Percentiles rank a stretch among this genome's conserved stretches.
Conservation (phyloP, 2,797 vertebrate genomes). For the Gymnocypris eckloni region DNA sequence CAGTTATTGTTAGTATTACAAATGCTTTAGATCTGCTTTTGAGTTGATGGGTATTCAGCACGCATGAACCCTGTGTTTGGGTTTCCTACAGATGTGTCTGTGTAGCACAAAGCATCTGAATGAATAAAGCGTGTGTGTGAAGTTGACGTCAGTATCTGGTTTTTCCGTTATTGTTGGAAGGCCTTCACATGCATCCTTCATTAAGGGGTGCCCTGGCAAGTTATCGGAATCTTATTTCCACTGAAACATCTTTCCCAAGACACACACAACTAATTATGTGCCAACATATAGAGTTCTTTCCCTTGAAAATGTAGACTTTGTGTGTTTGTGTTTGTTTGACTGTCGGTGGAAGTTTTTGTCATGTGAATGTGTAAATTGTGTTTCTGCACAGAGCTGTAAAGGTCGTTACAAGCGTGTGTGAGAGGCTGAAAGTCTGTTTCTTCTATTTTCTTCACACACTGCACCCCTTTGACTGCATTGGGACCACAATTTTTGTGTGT, state of each 20-base stretch:
- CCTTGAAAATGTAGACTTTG: not conserved
- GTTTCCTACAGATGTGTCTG: slow-evolving; percentile 4
- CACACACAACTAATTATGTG: not conserved
- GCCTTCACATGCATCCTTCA: slow-evolving; percentile 35
- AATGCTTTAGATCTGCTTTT: slow-evolving; percentile 7
- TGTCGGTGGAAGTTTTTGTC: slow-evolving; percentile 9
- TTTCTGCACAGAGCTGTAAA: slow-evolving; percentile 11
- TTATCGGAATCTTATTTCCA: slow-evolving; percentile 19
- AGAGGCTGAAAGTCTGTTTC: slow-evolving; percentile 21
- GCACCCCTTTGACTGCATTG: slow-evolving; percentile 1
- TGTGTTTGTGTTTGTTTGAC: slow-evolving; percentile 10
- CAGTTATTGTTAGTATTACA: not conserved
- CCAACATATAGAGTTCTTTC: not conserved
- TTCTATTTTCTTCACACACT: slow-evolving; percentile 22
- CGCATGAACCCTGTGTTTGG: slow-evolving; percentile 4
- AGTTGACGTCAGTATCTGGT: slow-evolving; percentile 51
- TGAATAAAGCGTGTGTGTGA: not conserved
- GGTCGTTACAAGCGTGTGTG: not conserved
- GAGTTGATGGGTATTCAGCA: slow-evolving; percentile 6
- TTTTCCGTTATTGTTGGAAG: slow-evolving; percentile 53
- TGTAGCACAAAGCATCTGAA: not conserved
- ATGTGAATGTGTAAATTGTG: not conserved
- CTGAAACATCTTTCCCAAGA: not conserved
- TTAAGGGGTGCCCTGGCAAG: not conserved
- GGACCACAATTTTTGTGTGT: not conserved